Evolutionary conservation across 2,113 vertebrate species (phyloP), one percentile per base, ranked within the genome.

Genomic region (Silurus asotus): DNA sequence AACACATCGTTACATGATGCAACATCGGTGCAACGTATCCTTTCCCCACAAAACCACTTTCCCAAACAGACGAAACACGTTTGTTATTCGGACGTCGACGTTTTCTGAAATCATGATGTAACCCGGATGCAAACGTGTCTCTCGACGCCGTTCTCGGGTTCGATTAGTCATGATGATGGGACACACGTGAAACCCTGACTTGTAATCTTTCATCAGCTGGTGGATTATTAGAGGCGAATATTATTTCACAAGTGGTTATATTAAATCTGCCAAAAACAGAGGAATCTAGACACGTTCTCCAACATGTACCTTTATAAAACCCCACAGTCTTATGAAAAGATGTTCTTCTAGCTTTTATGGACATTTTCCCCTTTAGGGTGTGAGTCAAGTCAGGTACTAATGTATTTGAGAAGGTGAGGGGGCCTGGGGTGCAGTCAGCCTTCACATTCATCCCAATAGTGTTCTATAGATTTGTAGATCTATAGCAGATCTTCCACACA

Each of bases 131-230:
- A 83, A 37, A 82, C 23, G 6, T 17, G 25, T 61, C 70, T 65
- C 37, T 69, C 25, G 51, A 37, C 4, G 11, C 72, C 14, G 20
- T 19, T 70, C 58, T 25, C 62, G 28, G 65, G 10, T 15, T 72
- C 55, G 37, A 88, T 82, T 53, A 70, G 72, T 84, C 58, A 72
- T 80, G 6, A 65, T 84, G 81, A 62, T 65, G 65, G 77, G 25
- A 84, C 84, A 65, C 8, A 13, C 5, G 13, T 70, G 65, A 88
- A 82, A 69, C 25, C n/a, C 61, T 72, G 78, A 37, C 15, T 37
- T 85, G 28, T 65, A 53, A 67, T 28, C 15, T 28, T 78, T 84
- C 81, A 51, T 78, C 45, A 74, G 67, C 67, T 7, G 6, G 3
- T 8, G 14, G 17, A 37, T 15, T 37, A 4, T 69, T 17, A 15